Base-by-base conservation (phyloP, 2,113 vertebrate genomes). In the Cygnus atratus region DNA sequence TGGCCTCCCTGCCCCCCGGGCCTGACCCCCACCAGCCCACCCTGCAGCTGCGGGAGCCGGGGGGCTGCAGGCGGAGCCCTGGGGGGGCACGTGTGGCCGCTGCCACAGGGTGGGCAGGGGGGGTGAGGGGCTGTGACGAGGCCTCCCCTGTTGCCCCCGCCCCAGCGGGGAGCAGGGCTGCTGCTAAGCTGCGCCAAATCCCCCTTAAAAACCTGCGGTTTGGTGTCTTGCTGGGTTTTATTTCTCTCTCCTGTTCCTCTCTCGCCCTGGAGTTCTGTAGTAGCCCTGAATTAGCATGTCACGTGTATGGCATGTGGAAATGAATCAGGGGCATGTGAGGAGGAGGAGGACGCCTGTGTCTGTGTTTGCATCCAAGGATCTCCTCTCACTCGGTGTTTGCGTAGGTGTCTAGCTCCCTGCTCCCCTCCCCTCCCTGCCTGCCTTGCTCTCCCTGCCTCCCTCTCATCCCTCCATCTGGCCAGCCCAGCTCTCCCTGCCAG, bases 301-400 rank as follows among this genome's bases (percentile, higher is more conserved):
- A 97, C 97, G 96, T 97, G 97, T 92, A 95, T 86, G 96, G 96
- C 97, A 97, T 97, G 97, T 97, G 97, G 97, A 97, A 97, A 97
- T 97, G 97, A 97, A 97, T 97, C 97, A 95, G 94, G 96, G 96
- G 97, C 97, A 97, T 97, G 97, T 97, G 97, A 97, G 97, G 95
- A 90, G 92, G 92, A 94, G 92, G 96, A 94, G 92, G 96, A 96
- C 78, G 95, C 95, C 94, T 88, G 96, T 97, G 97, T 97, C 96
- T 96, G 95, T 94, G 96, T 97, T 97, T 97, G 96, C 96, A 97
- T 97, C 97, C 96, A 97, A 97, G 97, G 97, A 97, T 97, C 92
- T 84, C 96, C 95, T 96, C 96, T 95, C 79, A 87, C 94, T 92
- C 94, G 73, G 73, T 85, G 84, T 91, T 90, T 84, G 92, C 94